phyloP scores from a whole-genome alignment of 2,888 invertebrate genomes.

The Tipula unca region DNA sequence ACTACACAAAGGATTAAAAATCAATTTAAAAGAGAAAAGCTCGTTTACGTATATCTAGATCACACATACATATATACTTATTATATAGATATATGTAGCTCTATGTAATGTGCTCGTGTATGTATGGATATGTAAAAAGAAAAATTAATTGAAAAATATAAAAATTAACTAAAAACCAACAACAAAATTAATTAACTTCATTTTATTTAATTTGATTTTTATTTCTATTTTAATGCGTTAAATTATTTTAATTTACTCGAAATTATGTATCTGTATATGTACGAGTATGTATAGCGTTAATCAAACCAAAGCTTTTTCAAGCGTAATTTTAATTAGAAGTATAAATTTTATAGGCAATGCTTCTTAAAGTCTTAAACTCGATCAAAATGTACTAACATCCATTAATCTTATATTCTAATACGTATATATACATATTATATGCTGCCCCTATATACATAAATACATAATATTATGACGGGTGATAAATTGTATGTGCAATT shows the following conservation, averaged over 20 bases:
- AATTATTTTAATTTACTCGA: not conserved
- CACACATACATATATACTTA: too few species aligned
- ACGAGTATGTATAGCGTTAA: not conserved
- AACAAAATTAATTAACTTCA: not conserved
- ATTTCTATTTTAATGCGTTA: not conserved
- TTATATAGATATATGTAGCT: too few species aligned
- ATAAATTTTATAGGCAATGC: not conserved
- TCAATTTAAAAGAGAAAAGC: not conserved
- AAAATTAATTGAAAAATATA: slow-evolving; percentile 3
- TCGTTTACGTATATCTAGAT: not conserved
- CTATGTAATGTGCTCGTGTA: too few species aligned
- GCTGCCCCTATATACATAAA: not conserved
- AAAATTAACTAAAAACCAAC: not conserved
- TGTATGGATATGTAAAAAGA: not conserved
- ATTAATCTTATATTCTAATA: not conserved
- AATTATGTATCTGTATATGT: too few species aligned
- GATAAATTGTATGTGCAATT: not conserved
- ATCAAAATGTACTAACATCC: not conserved
- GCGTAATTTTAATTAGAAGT: not conserved
- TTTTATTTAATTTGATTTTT: not conserved
- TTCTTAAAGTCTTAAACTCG: not conserved
- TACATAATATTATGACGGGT: not conserved
- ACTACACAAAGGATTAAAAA: not conserved
- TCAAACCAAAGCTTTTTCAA: not conserved
- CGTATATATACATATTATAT: not conserved